Evolutionary conservation across 2,113 vertebrate genomes (phyloP).

Genomic region (Ancistrus triradiatus): DNA sequence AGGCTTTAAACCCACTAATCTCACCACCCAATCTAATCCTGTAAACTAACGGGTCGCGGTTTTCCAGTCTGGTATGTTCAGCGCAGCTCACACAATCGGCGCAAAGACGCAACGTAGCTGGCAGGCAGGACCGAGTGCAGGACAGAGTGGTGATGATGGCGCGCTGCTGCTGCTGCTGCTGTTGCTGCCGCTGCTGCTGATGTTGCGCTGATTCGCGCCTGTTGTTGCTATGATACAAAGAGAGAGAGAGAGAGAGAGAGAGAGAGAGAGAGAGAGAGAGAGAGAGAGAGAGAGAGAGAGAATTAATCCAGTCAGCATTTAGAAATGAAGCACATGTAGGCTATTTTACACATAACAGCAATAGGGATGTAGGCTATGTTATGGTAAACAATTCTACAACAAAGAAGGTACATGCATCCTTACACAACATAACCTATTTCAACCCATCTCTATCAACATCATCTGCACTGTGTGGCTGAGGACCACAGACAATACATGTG

Average conservation of each 20-base stretch:
- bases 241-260: conserved; percentile 1
- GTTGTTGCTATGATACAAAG: conserved; percentile 43
- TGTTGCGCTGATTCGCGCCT: conserved; percentile 28
- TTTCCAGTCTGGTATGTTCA: neutral
- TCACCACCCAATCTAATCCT: neutral
- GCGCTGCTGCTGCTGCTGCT: conserved; percentile 34
- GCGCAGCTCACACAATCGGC: neutral
- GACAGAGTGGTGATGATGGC: conserved; percentile 2
- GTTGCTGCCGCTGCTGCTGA: conserved; percentile 43
- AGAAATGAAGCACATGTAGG: conserved; percentile 3
- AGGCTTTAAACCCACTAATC: neutral
- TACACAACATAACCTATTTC: too few relatives aligned
- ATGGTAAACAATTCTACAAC: conserved; percentile 19
- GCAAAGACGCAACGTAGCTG: neutral
- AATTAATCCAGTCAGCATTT: conserved; percentile 15
- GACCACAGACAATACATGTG: too few relatives aligned
- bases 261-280: conserved; percentile 13
- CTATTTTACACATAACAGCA: conserved; percentile 26
- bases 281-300: conserved; percentile 13
- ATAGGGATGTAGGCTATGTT: too few relatives aligned
- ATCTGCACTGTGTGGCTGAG: too few relatives aligned
- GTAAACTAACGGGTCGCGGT: neutral
- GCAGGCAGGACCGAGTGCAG: neutral
- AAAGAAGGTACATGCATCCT: too few relatives aligned
- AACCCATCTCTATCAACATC: too few relatives aligned